These are phyloP conservation scores for Hypsibius dujardini DNA, from an alignment of 1,140 invertebrate genomes.

Conservation along the genomic window DNA sequence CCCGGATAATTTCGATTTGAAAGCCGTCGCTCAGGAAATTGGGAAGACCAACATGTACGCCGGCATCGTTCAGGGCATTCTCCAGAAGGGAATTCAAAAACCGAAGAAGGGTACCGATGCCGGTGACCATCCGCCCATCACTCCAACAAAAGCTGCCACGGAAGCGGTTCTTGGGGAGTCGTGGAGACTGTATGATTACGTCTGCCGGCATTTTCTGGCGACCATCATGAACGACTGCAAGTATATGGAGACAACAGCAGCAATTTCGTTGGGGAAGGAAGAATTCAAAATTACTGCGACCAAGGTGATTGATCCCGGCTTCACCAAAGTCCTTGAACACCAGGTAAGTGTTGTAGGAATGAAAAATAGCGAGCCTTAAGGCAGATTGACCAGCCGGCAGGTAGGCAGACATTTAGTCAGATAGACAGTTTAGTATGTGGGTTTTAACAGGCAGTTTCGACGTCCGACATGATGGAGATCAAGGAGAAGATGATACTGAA, in stretches of 20 bases:
- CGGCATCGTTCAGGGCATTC: background rate
- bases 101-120: conserved; percentile 79
- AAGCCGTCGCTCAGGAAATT: background rate
- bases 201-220: conserved; percentile 85
- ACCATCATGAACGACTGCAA: conserved; percentile 61
- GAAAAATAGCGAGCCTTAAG: no score
- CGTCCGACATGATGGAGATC: conserved; percentile 1
- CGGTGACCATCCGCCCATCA: conserved; percentile 97
- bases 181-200: conserved; percentile 90
- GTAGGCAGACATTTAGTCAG: no score
- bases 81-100: conserved; percentile 43
- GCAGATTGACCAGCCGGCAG: no score
- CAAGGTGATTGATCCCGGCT: conserved; percentile 72
- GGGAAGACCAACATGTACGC: background rate
- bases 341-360: conserved; percentile 35
- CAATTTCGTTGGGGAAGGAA: conserved; percentile 62
- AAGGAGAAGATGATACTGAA: conserved; percentile 17
- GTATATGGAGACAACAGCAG: conserved; percentile 61
- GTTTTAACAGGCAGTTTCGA: background rate
- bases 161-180: conserved; percentile 62
- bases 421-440: background rate
- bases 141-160: conserved; percentile 69
- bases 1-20: conserved; percentile 79
- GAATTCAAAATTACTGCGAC: conserved; percentile 66
- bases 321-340: conserved; percentile 81